Percentiles rank a stretch among this genome's conserved stretches.
These are phyloP conservation scores for Minunthozetes semirufus DNA, from an alignment of 2,888 invertebrate species.

Conservation along the genomic window DNA sequence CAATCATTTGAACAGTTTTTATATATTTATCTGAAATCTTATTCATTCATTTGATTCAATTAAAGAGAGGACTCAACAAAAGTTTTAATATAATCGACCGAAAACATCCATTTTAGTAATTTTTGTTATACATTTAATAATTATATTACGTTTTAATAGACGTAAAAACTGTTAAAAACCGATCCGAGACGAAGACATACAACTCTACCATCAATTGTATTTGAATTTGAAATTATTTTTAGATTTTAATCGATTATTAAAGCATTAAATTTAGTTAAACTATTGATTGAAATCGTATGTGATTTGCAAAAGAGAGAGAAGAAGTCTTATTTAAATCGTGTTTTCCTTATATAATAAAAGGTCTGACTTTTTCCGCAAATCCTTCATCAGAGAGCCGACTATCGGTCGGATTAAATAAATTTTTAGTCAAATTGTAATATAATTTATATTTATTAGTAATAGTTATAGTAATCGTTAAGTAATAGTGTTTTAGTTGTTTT, in stretches of 20 bases:
- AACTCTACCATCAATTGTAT: neutral
- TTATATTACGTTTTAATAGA: neutral
- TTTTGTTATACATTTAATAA: neutral
- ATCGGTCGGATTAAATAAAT: neutral
- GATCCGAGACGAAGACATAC: no score
- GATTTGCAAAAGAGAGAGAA: neutral
- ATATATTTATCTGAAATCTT: neutral
- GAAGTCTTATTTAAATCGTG: neutral
- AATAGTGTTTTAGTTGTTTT: neutral
- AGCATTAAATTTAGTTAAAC: neutral
- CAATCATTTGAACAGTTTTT: neutral
- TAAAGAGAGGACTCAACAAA: neutral
- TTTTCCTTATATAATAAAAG: neutral
- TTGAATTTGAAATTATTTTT: neutral
- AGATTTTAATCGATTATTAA: neutral
- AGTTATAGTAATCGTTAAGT: no score
- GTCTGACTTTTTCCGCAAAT: neutral
- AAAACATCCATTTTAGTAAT: slow-evolving; percentile 4
- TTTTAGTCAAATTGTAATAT: neutral
- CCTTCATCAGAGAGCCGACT: neutral
- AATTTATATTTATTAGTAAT: neutral
- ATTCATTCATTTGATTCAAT: neutral
- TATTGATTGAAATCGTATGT: neutral
- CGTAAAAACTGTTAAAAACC: neutral
- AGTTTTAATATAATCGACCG: neutral